phyloP scores from a whole-genome alignment of 2,113 vertebrate species.

The Rhabdornis inornatus region DNA sequence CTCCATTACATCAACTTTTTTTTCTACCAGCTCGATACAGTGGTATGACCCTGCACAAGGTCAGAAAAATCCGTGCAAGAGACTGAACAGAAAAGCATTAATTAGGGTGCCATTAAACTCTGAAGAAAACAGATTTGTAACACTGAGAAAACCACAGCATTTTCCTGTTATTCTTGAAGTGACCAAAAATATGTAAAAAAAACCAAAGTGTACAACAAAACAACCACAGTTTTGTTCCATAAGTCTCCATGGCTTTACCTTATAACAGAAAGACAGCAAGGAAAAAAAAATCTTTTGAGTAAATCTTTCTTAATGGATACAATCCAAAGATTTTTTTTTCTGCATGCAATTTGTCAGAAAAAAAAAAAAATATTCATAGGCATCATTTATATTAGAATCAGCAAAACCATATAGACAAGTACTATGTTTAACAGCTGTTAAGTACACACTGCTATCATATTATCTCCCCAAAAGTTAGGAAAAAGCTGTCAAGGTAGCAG shows the following conservation, averaged over 20 bases:
- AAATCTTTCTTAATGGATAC: neutral
- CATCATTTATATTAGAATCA: neutral
- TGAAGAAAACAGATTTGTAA: neutral
- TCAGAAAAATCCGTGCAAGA: neutral
- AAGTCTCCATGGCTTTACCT: neutral
- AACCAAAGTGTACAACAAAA: neutral
- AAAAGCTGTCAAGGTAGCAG: neutral
- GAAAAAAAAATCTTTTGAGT: neutral
- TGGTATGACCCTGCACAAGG: neutral
- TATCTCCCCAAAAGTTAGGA: neutral
- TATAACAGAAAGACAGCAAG: neutral
- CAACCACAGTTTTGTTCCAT: neutral
- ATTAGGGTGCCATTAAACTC: neutral
- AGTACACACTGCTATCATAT: neutral
- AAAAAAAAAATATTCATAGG: neutral
- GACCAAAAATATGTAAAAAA: neutral
- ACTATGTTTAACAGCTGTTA: neutral
- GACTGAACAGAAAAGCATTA: neutral
- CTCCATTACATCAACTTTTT: neutral
- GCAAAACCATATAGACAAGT: neutral
- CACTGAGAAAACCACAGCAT: neutral
- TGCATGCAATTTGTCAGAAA: neutral
- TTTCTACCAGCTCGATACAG: neutral
- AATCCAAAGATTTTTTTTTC: neutral
- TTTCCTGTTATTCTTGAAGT: neutral